These are phyloP conservation scores for Tipula helvola DNA, from an alignment of 2,888 invertebrate species.

Conservation along the genomic window DNA sequence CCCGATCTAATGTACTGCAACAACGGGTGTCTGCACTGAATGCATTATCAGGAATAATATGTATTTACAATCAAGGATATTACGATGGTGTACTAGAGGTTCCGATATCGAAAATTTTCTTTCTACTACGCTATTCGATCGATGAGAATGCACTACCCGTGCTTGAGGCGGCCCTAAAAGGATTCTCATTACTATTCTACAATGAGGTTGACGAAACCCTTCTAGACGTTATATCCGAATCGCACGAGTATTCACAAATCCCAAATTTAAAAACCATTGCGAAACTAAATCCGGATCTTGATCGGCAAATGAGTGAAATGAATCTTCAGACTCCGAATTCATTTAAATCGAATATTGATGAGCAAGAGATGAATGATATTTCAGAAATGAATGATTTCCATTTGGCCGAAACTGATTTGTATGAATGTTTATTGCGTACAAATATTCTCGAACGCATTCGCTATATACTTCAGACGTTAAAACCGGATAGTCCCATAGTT, in stretches of 20 bases:
- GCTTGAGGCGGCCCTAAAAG: conserved; percentile 62
- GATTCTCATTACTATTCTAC: conserved; percentile 60
- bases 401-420: conserved; percentile 69
- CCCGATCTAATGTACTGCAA: conserved; percentile 62
- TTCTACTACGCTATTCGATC: conserved; percentile 70
- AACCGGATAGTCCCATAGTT: conserved; percentile 58
- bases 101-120: conserved; percentile 63
- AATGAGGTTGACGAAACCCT: conserved; percentile 63
- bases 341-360: conserved; percentile 26
- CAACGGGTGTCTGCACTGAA: conserved; percentile 72
- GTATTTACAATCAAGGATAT: conserved; percentile 57
- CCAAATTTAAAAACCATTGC: conserved; percentile 7
- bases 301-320: conserved; percentile 5
- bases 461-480: conserved; percentile 59
- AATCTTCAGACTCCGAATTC: conserved; percentile 17
- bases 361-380: conserved; percentile 37
- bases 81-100: conserved; percentile 64
- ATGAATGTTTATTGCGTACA: conserved; percentile 58
- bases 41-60: conserved; percentile 65
- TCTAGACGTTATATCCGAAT: conserved; percentile 12
- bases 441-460: conserved; percentile 66
- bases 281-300: background rate
- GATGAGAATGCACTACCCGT: conserved; percentile 69
- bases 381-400: conserved; percentile 74
- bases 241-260: background rate